These are phyloP conservation scores for Trachelipus rathkii DNA, from an alignment of 1,140 invertebrate species.

Conservation along the genomic window DNA sequence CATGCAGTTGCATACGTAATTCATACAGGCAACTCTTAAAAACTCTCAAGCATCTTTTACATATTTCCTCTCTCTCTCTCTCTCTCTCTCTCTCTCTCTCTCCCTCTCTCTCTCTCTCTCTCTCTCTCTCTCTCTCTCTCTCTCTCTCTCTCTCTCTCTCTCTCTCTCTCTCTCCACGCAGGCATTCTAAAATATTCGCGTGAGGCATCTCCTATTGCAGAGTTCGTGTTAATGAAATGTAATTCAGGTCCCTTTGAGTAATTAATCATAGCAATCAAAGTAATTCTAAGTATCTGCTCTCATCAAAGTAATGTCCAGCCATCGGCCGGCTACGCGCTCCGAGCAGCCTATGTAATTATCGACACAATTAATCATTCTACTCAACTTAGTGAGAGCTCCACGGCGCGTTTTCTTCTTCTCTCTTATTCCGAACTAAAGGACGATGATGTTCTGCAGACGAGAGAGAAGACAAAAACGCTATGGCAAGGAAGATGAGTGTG, in stretches of 20 bases:
- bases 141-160: not conserved
- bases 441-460: too few species aligned
- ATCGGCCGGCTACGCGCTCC: conserved; percentile 34
- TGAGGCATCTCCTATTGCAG: conserved; percentile 23
- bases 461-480: too few species aligned
- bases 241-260: conserved; percentile 41
- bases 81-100: not conserved
- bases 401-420: too few species aligned
- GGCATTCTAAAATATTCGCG: not conserved
- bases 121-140: not conserved
- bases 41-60: too few species aligned
- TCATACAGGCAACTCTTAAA: too few species aligned
- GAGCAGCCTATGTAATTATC: conserved; percentile 40
- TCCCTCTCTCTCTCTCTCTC: too few species aligned
- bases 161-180: not conserved
- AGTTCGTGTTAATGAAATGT: conserved; percentile 34
- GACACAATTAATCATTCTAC: conserved; percentile 43
- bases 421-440: too few species aligned
- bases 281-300: conserved; percentile 43
- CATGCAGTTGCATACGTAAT: too few species aligned
- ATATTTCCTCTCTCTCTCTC: not conserved
- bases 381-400: conserved; percentile 26
- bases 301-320: conserved; percentile 42
- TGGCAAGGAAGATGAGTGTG: too few species aligned
- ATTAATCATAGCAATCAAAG: conserved; percentile 42